A percentile compares a stretch with the other conserved stretches of the same genome.
Conservation (phyloP, 2,113 vertebrate species). For the Dromiciops gliroides region DNA sequence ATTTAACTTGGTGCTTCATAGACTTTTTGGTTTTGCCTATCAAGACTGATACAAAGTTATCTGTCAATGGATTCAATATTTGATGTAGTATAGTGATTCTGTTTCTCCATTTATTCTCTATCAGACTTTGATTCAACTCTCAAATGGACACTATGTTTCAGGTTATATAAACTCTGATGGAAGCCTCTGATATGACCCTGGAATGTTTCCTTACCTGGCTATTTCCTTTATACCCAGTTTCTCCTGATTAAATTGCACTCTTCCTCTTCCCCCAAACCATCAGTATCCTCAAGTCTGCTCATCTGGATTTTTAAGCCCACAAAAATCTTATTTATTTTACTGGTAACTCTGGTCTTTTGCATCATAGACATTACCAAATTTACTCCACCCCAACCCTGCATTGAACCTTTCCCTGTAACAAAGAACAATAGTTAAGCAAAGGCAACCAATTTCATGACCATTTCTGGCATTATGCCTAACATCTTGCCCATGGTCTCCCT, state of each 20-base stretch:
- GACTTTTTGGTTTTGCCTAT: background rate
- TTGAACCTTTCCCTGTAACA: background rate
- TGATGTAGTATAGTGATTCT: background rate
- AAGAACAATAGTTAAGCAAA: background rate
- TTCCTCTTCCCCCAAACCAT: background rate
- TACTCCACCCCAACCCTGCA: background rate
- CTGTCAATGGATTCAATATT: background rate
- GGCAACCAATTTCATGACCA: background rate
- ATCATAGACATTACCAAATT: background rate
- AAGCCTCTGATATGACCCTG: constrained; percentile 9
- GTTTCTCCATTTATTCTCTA: background rate
- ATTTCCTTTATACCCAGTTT: background rate
- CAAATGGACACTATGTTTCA: constrained; percentile 3
- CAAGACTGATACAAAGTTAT: background rate
- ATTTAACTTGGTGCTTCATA: background rate
- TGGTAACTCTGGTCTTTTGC: background rate
- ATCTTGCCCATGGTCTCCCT: background rate
- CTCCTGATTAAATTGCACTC: background rate
- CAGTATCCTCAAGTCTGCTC: background rate
- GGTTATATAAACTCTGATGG: background rate
- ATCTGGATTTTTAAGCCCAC: background rate
- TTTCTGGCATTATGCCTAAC: background rate
- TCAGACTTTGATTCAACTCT: constrained; percentile 11
- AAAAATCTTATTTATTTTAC: background rate
- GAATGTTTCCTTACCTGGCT: background rate